These are phyloP conservation scores for Hydrophis major DNA, from an alignment of 2,797 vertebrate genomes.

Conservation along the genomic window DNA sequence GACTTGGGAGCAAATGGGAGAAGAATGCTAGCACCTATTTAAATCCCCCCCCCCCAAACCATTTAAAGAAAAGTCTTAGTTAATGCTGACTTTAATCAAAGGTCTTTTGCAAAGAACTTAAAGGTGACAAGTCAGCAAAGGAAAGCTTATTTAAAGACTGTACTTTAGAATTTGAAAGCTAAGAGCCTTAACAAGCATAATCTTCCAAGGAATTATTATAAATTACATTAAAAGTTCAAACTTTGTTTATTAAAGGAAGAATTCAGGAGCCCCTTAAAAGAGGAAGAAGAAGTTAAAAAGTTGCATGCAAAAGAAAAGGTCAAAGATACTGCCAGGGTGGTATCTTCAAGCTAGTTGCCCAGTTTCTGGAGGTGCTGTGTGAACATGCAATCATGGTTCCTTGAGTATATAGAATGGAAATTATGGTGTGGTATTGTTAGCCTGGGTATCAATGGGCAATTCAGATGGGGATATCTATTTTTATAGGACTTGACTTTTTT, in stretches of 20 bases:
- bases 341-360: neutral
- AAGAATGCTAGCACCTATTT: conserved; percentile 56
- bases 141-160: conserved; percentile 66
- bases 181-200: conserved; percentile 66
- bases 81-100: conserved; percentile 66
- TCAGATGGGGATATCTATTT: neutral
- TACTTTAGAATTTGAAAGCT: conserved; percentile 67
- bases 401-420: neutral
- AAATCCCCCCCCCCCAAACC: conserved; percentile 46
- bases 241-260: conserved; percentile 61
- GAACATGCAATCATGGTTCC: too few relatives aligned
- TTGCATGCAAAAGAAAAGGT: neutral
- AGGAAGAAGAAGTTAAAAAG: conserved; percentile 26
- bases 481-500: neutral
- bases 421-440: neutral
- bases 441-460: neutral
- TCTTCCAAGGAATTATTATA: conserved; percentile 67
- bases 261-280: conserved; percentile 50
- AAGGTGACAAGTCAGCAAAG: conserved; percentile 71
- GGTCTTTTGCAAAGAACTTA: conserved; percentile 64
- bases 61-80: conserved; percentile 59
- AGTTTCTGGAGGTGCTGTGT: neutral
- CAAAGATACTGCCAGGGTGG: neutral
- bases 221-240: conserved; percentile 64
- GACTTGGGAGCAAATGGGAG: neutral